Evolutionary conservation across 2,888 invertebrate genomes (phyloP).

Genomic region (Heliconius hortense): DNA sequence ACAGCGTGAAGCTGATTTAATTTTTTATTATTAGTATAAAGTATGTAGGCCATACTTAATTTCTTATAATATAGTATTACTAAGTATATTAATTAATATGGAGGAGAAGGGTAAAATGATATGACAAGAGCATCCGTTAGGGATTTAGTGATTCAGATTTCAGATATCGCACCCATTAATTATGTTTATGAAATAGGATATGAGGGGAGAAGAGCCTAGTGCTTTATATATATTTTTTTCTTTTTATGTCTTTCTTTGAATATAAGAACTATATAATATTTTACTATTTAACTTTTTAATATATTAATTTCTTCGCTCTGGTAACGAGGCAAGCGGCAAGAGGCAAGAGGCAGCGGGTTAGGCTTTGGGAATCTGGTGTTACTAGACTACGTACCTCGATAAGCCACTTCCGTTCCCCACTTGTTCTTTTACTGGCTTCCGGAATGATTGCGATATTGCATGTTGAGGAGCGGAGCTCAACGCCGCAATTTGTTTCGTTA

Average conservation of each 20-base stretch:
- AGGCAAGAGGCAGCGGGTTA: no score
- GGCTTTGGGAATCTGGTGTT: background rate
- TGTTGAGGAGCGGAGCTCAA: background rate
- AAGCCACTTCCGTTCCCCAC: background rate
- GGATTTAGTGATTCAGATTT: conserved; percentile 11
- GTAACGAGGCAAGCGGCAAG: no score
- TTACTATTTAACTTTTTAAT: no score
- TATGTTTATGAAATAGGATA: conserved; percentile 1
- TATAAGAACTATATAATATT: no score
- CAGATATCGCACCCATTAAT: conserved; percentile 8
- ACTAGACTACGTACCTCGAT: background rate
- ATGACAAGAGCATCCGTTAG: conserved; percentile 26
- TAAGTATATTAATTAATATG: conserved; percentile 24
- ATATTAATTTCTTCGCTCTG: no score
- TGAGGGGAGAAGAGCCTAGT: no score
- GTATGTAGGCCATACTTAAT: background rate
- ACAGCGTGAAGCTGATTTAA: no score
- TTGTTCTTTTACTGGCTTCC: background rate
- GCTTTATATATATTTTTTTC: no score
- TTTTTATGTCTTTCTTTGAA: no score
- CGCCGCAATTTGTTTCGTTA: background rate
- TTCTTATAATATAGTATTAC: background rate
- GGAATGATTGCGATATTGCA: background rate
- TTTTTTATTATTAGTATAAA: background rate
- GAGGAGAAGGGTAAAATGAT: conserved; percentile 27